These are phyloP conservation scores for Notechis scutatus DNA, from an alignment of 2,113 vertebrate species.

Conservation along the genomic window DNA sequence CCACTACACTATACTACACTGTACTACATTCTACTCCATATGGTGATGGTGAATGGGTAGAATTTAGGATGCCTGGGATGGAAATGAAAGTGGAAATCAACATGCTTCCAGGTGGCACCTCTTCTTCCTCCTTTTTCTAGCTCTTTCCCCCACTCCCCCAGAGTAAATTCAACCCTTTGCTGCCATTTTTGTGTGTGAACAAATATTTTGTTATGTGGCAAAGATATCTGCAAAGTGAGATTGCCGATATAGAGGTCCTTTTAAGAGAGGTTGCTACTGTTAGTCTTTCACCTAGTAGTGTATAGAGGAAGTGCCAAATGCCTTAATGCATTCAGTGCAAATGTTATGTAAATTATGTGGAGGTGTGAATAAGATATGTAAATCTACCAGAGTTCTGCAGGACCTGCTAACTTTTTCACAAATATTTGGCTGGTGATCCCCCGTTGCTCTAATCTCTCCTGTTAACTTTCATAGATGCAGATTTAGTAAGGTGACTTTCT, in stretches of 20 bases:
- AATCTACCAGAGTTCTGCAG: not conserved
- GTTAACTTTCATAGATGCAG: not conserved
- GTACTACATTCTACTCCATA: not conserved
- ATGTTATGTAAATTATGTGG: conserved; percentile 22
- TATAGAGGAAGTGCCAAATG: conserved; percentile 11
- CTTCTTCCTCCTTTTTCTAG: not conserved
- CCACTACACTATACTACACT: too few relatives aligned
- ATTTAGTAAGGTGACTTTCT: not conserved
- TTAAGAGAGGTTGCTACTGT: not conserved
- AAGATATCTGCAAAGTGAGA: not conserved
- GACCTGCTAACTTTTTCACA: not conserved
- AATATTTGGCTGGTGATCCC: not conserved
- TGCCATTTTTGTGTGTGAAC: not conserved
- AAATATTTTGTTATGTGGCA: not conserved
- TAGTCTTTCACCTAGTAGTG: not conserved
- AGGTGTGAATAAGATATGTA: conserved; percentile 14
- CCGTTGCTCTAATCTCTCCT: not conserved
- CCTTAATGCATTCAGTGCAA: conserved; percentile 21
- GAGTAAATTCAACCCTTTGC: not conserved
- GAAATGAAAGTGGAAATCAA: not conserved
- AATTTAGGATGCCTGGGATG: not conserved
- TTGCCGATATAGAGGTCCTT: not conserved
- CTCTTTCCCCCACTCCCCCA: not conserved
- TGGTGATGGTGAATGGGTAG: not conserved
- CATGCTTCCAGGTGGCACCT: not conserved